These are phyloP conservation scores for Eupsittula cactorum DNA, from an alignment of 2,113 vertebrate species.

Conservation along the genomic window DNA sequence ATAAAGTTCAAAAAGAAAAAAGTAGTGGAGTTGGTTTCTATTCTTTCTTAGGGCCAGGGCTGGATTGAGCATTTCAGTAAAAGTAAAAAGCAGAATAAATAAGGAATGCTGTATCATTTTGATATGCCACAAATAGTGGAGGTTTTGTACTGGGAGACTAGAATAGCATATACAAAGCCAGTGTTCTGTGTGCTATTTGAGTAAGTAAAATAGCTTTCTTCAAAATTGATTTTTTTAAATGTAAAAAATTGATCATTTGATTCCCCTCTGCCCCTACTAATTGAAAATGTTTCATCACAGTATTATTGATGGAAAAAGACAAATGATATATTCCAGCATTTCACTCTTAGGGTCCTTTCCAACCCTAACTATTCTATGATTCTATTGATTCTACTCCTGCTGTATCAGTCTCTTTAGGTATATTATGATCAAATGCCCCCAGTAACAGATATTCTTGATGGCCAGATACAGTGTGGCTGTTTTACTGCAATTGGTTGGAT, in stretches of 20 bases:
- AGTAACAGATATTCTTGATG: not conserved
- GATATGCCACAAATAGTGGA: not conserved
- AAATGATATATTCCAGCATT: not conserved
- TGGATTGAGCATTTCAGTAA: too few species aligned
- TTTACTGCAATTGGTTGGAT: not conserved
- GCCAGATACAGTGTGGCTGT: not conserved
- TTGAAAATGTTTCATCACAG: not conserved
- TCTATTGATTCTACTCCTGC: not conserved
- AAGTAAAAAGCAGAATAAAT: not conserved
- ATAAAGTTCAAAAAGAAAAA: too few species aligned
- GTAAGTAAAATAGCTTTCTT: not conserved
- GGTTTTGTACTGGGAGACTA: not conserved
- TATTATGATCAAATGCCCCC: not conserved
- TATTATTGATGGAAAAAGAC: not conserved
- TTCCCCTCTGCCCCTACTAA: rapidly evolving
- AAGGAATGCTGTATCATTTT: not conserved
- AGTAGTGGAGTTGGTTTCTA: too few species aligned
- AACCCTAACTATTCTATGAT: too few species aligned
- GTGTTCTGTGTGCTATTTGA: not conserved
- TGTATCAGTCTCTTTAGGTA: not conserved
- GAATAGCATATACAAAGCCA: not conserved
- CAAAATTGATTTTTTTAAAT: not conserved
- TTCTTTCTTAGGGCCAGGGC: too few species aligned
- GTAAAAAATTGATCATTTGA: not conserved
- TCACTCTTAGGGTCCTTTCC: not conserved